Conservation (phyloP, 2,888 invertebrate genomes). For the Lissocephala sabroskyi region DNA sequence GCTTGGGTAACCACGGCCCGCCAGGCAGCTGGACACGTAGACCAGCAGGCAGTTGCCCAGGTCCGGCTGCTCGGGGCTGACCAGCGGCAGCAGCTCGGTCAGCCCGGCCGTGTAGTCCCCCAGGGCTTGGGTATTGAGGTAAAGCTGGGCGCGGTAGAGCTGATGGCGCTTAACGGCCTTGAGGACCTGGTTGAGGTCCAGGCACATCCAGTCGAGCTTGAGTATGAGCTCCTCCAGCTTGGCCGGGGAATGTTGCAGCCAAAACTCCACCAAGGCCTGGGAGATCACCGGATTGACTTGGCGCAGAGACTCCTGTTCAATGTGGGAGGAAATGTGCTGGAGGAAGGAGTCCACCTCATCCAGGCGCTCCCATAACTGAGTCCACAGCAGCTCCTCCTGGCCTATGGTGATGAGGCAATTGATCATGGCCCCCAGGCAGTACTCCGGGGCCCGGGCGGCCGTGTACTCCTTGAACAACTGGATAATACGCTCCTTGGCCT, state of each 20-base stretch:
- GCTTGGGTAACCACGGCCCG: conserved; percentile 87
- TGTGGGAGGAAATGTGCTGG: conserved; percentile 81
- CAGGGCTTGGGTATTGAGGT: conserved; percentile 85
- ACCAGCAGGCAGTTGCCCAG: conserved; percentile 89
- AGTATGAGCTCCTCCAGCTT: conserved; percentile 81
- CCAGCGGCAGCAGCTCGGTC: conserved; percentile 77
- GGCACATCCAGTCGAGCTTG: conserved; percentile 80
- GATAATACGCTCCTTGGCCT: conserved; percentile 71
- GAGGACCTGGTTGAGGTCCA: conserved; percentile 82
- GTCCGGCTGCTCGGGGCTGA: conserved; percentile 72
- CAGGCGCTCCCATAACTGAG: conserved; percentile 77
- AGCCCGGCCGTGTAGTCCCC: conserved; percentile 83
- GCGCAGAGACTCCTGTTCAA: conserved; percentile 77
- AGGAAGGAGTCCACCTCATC: conserved; percentile 76
- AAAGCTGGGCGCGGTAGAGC: conserved; percentile 74
- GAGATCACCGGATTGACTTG: conserved; percentile 80
- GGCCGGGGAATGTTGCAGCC: conserved; percentile 76
- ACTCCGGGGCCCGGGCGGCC: conserved; percentile 69
- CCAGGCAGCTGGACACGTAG: conserved; percentile 88
- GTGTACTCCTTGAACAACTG: conserved; percentile 73
- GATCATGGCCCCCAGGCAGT: conserved; percentile 70
- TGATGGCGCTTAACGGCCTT: conserved; percentile 68
- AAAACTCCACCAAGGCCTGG: conserved; percentile 81
- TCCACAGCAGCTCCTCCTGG: conserved; percentile 75
- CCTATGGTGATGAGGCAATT: conserved; percentile 70